A percentile compares a stretch with the other conserved stretches of the same genome.
These are phyloP conservation scores for Epsilonema sp. DNA, from an alignment of 2,888 invertebrate genomes.

Conservation along the genomic window DNA sequence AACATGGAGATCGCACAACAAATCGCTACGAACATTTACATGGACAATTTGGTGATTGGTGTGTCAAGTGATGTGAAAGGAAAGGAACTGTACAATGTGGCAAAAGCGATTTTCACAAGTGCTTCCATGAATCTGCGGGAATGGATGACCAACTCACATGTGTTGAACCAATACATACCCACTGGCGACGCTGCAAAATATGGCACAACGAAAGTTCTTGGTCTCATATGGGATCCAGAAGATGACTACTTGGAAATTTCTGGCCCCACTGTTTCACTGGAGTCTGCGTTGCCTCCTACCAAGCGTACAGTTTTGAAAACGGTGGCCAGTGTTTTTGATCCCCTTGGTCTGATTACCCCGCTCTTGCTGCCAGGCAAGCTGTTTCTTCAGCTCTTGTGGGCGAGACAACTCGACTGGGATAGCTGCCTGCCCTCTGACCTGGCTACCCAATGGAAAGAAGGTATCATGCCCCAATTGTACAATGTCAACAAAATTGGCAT, in stretches of 20 bases:
- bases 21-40: neutral
- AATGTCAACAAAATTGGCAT: neutral
- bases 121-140: constrained; percentile 7
- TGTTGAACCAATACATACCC: neutral
- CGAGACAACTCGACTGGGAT: neutral
- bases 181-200: neutral
- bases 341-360: neutral
- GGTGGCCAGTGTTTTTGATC: neutral
- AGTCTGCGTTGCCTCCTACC: neutral
- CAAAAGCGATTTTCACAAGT: neutral
- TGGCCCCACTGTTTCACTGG: neutral
- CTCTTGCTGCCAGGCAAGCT: neutral
- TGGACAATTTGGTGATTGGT: constrained; percentile 2
- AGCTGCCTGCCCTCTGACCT: neutral
- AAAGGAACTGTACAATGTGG: neutral
- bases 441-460: neutral
- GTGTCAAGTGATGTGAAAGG: neutral
- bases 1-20: neutral
- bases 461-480: neutral
- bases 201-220: neutral
- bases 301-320: neutral
- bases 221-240: constrained; percentile 2
- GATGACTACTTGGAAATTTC: neutral
- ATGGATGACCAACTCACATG: constrained; percentile 1
- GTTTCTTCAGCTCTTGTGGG: neutral